phyloP scores from a whole-genome alignment of 2,113 vertebrate genomes.

The Psephotus haematonotus region DNA sequence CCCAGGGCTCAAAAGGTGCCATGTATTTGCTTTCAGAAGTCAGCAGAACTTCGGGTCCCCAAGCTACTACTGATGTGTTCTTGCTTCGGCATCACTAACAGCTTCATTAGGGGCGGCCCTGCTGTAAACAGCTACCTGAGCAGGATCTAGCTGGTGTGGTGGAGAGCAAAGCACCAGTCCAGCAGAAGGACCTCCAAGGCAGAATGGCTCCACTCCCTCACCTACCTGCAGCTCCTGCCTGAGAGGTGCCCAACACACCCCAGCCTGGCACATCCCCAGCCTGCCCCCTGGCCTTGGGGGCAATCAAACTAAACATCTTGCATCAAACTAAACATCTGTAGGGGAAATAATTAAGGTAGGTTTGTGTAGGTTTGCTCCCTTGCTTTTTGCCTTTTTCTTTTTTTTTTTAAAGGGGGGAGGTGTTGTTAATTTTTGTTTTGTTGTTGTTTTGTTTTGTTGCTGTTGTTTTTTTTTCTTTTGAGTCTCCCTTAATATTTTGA shows the following conservation, averaged over 20 bases:
- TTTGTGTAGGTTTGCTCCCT: background rate
- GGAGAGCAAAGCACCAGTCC: background rate
- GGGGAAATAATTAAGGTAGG: accelerated
- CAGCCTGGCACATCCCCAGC: background rate
- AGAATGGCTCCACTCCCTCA: background rate
- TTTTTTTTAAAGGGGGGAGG: too few species aligned
- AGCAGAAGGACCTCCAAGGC: background rate
- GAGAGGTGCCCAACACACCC: background rate
- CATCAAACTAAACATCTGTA: background rate
- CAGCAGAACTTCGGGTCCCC: too few species aligned
- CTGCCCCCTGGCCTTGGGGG: background rate
- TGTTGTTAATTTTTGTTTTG: too few species aligned
- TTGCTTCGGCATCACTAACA: background rate
- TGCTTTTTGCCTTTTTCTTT: background rate
- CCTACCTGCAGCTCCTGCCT: background rate
- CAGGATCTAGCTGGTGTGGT: too few species aligned
- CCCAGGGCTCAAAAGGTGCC: background rate
- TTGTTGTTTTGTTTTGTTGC: too few species aligned
- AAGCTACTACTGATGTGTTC: accelerated
- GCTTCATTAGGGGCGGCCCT: background rate
- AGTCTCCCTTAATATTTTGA: background rate
- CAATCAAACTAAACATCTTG: background rate
- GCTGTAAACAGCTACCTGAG: background rate
- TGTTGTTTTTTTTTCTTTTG: background rate
- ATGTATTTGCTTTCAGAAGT: background rate